Evolutionary conservation across 2,797 vertebrate genomes (phyloP).

Genomic region (Leuciscus waleckii): DNA sequence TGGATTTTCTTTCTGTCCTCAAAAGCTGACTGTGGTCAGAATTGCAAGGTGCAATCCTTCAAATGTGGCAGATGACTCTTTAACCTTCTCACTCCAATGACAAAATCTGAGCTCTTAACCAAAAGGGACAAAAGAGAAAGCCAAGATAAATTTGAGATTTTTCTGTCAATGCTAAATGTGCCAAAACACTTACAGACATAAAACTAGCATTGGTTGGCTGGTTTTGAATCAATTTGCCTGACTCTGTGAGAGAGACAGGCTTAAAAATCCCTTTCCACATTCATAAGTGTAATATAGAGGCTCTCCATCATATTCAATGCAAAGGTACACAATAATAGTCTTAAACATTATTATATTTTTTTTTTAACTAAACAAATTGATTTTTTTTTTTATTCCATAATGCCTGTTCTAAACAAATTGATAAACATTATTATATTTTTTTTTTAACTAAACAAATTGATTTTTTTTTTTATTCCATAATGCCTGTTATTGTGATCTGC

Average conservation of each 20-base stretch:
- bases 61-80: conserved; percentile 62
- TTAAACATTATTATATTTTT: not conserved
- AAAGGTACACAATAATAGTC: too few relatives aligned
- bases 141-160: conserved; percentile 37
- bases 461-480: too few relatives aligned
- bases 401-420: too few relatives aligned
- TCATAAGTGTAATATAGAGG: not conserved
- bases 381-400: too few relatives aligned
- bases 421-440: not conserved
- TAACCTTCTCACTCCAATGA: conserved; percentile 65
- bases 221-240: conserved; percentile 1
- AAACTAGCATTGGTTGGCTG: not conserved
- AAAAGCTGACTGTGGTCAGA: conserved; percentile 50
- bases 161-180: conserved; percentile 56
- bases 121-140: conserved; percentile 36
- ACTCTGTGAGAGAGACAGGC: not conserved
- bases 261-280: not conserved
- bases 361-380: not conserved
- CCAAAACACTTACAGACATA: conserved; percentile 60
- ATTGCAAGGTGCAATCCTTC: conserved; percentile 60
- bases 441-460: not conserved
- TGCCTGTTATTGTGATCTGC: not conserved
- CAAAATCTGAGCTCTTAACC: conserved; percentile 51
- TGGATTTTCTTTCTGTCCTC: conserved; percentile 12
- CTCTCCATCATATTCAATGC: conserved; percentile 1